These are phyloP conservation scores for Lordiphosa andalusiaca DNA, from an alignment of 2,888 invertebrate genomes.

Conservation along the genomic window DNA sequence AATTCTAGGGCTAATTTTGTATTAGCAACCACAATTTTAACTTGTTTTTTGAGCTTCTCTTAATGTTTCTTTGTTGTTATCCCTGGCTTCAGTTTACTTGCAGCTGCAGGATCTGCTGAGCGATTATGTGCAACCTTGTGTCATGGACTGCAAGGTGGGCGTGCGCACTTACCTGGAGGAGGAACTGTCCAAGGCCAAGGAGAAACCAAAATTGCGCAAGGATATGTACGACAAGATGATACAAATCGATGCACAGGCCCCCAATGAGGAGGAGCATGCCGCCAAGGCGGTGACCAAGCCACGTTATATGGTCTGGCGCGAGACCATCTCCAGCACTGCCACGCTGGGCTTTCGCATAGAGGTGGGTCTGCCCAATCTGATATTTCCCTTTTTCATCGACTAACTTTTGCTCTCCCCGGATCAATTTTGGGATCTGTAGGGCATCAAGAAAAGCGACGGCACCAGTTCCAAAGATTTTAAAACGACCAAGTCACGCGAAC, in stretches of 20 bases:
- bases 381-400: neutral
- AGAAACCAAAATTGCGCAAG: conserved; percentile 94
- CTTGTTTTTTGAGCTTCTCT: too few relatives aligned
- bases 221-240: conserved; percentile 99
- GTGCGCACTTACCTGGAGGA: conserved; percentile 96
- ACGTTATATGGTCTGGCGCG: conserved; percentile 96
- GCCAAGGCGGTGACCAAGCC: conserved; percentile 96
- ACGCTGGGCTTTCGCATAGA: conserved; percentile 98
- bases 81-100: conserved; percentile 84
- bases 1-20: too few relatives aligned
- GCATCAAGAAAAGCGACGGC: conserved; percentile 93
- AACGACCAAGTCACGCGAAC: conserved; percentile 92
- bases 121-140: conserved; percentile 94
- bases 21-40: too few relatives aligned
- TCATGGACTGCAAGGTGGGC: conserved; percentile 98
- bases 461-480: conserved; percentile 97
- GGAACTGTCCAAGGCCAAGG: conserved; percentile 95
- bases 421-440: conserved; percentile 78
- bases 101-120: conserved; percentile 95
- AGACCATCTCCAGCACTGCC: conserved; percentile 98
- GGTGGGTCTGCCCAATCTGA: conserved; percentile 50
- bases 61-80: too few relatives aligned
- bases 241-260: conserved; percentile 93
- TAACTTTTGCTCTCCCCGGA: neutral
- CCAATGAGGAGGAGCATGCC: conserved; percentile 93